phyloP scores from a whole-genome alignment of 2,888 invertebrate genomes.

The Aphelenchoides bicaudatus region DNA sequence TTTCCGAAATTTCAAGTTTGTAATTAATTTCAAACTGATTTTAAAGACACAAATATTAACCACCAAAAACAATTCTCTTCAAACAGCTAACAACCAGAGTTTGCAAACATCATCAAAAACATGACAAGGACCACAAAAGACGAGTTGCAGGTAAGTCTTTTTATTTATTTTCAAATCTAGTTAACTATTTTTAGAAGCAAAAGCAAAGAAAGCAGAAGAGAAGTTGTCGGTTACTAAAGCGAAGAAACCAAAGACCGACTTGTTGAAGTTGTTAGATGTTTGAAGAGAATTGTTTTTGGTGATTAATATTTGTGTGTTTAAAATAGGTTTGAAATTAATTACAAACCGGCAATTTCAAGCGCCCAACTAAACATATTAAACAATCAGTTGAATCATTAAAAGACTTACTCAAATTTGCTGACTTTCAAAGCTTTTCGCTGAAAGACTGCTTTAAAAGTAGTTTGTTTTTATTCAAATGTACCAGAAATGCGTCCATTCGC shows the following conservation, averaged over 20 bases:
- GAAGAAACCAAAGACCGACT: no score
- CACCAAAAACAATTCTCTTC: slow-evolving; percentile 19
- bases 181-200: no score
- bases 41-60: no score
- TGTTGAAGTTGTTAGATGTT: neutral
- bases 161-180: no score
- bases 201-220: no score
- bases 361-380: slow-evolving; percentile 29
- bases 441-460: no score
- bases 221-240: neutral
- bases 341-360: slow-evolving; percentile 38
- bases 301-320: no score
- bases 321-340: no score
- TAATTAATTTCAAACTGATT: no score
- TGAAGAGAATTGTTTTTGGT: slow-evolving; percentile 18
- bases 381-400: no score
- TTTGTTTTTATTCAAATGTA: no score
- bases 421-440: slow-evolving; percentile 28
- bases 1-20: slow-evolving; percentile 37
- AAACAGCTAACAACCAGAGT: neutral
- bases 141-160: no score
- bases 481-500: slow-evolving; percentile 28
- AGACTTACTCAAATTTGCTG: slow-evolving; percentile 32
- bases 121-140: neutral
- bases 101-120: neutral